Evolutionary conservation across 2,797 vertebrate species (phyloP), one percentile per base, ranked within the genome.

Genomic region (Lutjanus campechanus): DNA sequence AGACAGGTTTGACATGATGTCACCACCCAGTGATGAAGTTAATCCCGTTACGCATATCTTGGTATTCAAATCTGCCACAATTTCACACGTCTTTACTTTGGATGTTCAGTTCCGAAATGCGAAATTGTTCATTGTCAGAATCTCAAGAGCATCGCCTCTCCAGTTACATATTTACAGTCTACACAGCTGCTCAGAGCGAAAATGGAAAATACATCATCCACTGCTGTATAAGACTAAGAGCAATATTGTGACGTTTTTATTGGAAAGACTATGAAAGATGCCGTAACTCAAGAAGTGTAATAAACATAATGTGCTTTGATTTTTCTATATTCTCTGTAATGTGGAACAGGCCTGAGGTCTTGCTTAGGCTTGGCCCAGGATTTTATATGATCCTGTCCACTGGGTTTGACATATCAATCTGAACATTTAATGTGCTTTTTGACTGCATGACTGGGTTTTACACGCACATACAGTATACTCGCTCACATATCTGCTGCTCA

Each of bases 281-380:
- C 64, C 49, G 63, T 91, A 89, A 92, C 82, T 91, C 90, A 91
- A 81, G 79, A 86, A 62, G 81, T 12, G 20, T 56, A 85, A 90
- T 91, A 91, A 91, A 92, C 82, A 84, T 90, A 79, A 88, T 85
- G 80, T 69, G 72, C 81, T 93, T 91, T 91, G 90, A 92, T 85
- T 88, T 83, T 83, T 81, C 81, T 85, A 20, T 85, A 84, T 85
- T 86, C 73, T 69, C 41, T 71, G 73, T 79, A 76, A 90, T 84
- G 83, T 50, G 75, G 51, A 85, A 20, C 77, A 87, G 68, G 74
- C 85, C 73, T 61, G 47, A 46, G 69, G 66, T 85, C 80, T 71
- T 40, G 19, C 77, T 75, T 63, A 43, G 50, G 79, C 55, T 67
- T 78, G 49, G 75, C 69, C 70, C 41, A 17, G 46, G 54, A 19